Base-by-base conservation (phyloP, 2,797 vertebrate species). In the Syndactyla subalaris region DNA sequence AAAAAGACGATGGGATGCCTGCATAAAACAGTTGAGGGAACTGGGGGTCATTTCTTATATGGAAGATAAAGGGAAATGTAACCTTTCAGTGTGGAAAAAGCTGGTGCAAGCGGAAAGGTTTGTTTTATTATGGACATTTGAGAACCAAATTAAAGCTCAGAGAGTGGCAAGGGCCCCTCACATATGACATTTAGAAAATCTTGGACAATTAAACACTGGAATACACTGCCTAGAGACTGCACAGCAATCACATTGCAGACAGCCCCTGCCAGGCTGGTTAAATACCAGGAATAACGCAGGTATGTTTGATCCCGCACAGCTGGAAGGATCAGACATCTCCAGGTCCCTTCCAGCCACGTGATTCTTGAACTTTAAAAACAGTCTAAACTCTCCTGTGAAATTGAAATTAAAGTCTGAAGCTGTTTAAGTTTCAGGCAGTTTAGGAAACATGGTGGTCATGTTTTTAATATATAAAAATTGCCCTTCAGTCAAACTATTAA, bases 31-130 rank as follows among this genome's bases (percentile, higher is more conserved):
- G 0, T 1, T 27, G 34, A 66, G 81, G 30, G 74, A 70, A 57
- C 1, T 4, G 1, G 32, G 30, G 19, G 2, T 29, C 48, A 19
- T 9, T 74, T 57, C 39, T 74, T 22, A 55, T 3, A 9, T 0
- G 16, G n/a, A 45, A 71, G 48, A 62, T 18, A 36, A 83, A 86
- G 11, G 10, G 12, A 87, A 93, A 67, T 3, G 19, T 29, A 54
- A 80, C n/a, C 57, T 84, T 66, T 78, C 57, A 59, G 48, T 32
- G 15, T 39, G 36, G 62, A 51, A 75, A 85, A 45, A 27, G 19
- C 52, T 22, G 7, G 21, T 34, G 46, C 32, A 41, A 81, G 48
- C 26, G 41, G 26, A 26, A 74, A 34, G 67, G 19, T 14, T 63
- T 78, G 66, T 62, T 74, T 84, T 15, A 74, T 12, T n/a, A 9